phyloP scores from a whole-genome alignment of 2,797 vertebrate genomes.

The Hoplostethus atlanticus region DNA sequence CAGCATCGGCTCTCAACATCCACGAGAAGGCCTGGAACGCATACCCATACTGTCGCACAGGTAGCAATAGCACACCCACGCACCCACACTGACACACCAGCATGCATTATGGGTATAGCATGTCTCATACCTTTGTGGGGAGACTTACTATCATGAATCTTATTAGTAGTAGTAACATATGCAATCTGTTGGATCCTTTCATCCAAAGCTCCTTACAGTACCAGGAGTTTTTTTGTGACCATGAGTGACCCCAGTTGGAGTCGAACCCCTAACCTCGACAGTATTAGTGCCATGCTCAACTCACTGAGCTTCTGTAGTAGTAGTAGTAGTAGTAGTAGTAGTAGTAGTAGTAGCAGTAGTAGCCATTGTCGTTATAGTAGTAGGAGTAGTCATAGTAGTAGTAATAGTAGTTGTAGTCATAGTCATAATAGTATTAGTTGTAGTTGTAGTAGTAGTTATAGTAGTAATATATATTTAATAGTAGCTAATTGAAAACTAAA shows the following conservation, averaged over 20 bases:
- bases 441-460: background rate
- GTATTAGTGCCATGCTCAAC: too few relatives aligned
- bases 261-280: too few relatives aligned
- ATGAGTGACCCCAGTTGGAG: too few relatives aligned
- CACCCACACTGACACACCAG: background rate
- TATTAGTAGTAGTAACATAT: too few relatives aligned
- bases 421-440: background rate
- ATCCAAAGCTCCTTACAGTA: too few relatives aligned
- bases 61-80: conserved; percentile 72
- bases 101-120: background rate
- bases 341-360: too few relatives aligned
- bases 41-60: conserved; percentile 98
- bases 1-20: conserved; percentile 95
- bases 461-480: background rate
- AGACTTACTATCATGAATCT: background rate
- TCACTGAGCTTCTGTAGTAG: too few relatives aligned
- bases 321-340: too few relatives aligned
- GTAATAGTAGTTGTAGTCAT: background rate
- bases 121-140: background rate
- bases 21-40: conserved; percentile 99
- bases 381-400: background rate
- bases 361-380: too few relatives aligned
- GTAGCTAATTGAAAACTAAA: too few relatives aligned
- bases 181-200: too few relatives aligned
- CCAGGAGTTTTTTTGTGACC: too few relatives aligned